Base-by-base conservation (phyloP, 2,797 vertebrate species). In the Ctenopoma multispine region DNA sequence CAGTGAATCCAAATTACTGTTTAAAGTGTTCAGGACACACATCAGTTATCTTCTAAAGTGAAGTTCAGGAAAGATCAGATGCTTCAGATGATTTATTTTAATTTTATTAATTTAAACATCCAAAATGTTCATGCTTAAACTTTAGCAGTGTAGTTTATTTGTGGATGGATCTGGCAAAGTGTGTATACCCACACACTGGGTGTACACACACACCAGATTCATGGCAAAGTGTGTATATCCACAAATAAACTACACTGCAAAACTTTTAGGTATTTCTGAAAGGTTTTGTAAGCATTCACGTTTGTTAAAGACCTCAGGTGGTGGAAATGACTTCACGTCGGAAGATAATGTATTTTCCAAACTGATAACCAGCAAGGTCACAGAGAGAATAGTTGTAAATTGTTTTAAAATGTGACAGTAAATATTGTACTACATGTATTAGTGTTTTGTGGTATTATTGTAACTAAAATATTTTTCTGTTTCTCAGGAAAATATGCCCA, bases 401-500 rank as follows among this genome's bases (percentile, higher is more conserved):
- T 20, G 10, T 51, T 29, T 56, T 2, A 24, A 27, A 38, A 14
- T 56, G 31, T 56, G n/a, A 55, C 20, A 15, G 24, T 29, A 29
- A 9, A 53, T n/a, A 31, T 11, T 14, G 8, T 18, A 43, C 1
- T 18, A 7, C 5, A 17, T 17, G 41, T 18, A 15, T 14, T 5
- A 5, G 15, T 43, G 2, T 9, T 43, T 43, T 44, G 5, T 50
- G 34, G 46, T 40, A 0, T 27, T 49, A 31, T 47, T 40, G 4
- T 70, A 58, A 79, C 47, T 14, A 1, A 51, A 34, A 14, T 3
- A 5, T 50, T 20, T 44, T 14, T 61, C 1, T 77, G 75, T 73
- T 80, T 23, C 63, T 7, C 76, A 98, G 97, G 97, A 84, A 99
- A 99, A 95, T 99, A 96, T 1, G 98, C 98, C 63, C 98, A 99